Evolutionary conservation across 2,113 vertebrate species (phyloP).

Genomic region (Cheirogaleus medius): DNA sequence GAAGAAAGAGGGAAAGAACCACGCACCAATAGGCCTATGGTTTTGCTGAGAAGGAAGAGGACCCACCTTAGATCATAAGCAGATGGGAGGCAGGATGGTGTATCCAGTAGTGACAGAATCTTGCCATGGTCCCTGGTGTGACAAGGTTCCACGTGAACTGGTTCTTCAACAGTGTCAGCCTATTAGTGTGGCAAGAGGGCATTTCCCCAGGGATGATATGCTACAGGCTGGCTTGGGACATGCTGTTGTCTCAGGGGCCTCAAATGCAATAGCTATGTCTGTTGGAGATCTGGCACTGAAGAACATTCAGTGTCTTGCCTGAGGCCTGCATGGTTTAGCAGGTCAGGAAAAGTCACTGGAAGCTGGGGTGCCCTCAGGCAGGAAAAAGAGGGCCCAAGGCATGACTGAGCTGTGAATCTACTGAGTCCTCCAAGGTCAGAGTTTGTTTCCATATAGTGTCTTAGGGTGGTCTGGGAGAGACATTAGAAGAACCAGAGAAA

Average conservation of each 20-base stretch:
- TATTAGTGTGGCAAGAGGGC: background rate
- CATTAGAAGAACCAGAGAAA: background rate
- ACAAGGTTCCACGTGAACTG: background rate
- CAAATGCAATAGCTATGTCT: background rate
- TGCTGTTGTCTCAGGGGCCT: background rate
- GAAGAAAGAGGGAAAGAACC: background rate
- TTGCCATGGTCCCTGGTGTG: background rate
- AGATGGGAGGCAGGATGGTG: background rate
- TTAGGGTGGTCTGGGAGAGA: background rate
- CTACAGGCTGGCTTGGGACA: background rate
- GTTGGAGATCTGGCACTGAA: background rate
- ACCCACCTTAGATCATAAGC: background rate
- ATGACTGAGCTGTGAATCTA: background rate
- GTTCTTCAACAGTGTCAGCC: background rate
- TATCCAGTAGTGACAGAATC: background rate
- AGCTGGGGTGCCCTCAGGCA: background rate
- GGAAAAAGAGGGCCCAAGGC: background rate
- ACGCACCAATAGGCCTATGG: background rate
- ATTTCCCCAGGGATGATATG: background rate
- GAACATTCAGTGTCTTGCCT: background rate
- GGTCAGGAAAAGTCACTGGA: background rate
- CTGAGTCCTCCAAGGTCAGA: background rate
- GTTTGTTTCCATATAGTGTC: background rate
- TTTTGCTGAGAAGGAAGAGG: background rate
- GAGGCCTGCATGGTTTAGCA: background rate